Percentiles rank a stretch among this genome's conserved stretches.
Evolutionary conservation across 2,888 invertebrate species (phyloP).

Genomic region (Tetanocera ferruginea): DNA sequence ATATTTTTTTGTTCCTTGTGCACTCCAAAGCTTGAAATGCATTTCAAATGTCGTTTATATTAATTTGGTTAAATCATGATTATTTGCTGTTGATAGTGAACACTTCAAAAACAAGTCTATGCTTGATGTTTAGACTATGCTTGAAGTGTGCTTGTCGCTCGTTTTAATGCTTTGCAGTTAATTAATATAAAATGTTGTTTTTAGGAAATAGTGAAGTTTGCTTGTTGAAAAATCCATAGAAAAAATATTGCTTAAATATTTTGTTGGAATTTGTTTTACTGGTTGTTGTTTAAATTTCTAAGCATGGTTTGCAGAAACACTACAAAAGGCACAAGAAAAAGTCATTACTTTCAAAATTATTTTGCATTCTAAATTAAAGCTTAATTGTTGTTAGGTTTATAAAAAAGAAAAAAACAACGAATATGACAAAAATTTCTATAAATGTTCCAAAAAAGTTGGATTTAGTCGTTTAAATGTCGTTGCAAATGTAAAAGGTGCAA

Average conservation of each 20-base stretch:
- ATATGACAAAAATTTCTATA: neutral
- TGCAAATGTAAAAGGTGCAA: neutral
- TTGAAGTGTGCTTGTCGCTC: conserved; percentile 18
- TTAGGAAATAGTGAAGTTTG: neutral
- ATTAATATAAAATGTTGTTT: neutral
- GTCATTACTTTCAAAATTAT: conserved; percentile 33
- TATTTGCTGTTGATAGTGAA: neutral
- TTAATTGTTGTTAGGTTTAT: neutral
- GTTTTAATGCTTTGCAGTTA: neutral
- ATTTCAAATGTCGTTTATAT: neutral
- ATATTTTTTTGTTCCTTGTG: neutral
- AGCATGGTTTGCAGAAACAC: neutral
- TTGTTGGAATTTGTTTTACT: conserved; percentile 51
- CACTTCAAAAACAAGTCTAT: conserved; percentile 32
- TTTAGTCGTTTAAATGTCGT: neutral
- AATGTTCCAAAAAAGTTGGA: neutral
- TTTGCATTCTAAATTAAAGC: conserved; percentile 10
- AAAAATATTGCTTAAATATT: conserved; percentile 60
- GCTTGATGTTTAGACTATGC: conserved; percentile 18
- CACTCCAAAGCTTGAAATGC: neutral
- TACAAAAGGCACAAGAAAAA: conserved; percentile 59
- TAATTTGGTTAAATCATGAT: neutral
- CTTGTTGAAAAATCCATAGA: conserved; percentile 50
- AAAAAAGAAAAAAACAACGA: neutral
- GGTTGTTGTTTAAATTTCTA: neutral